Percentiles rank a stretch among this genome's conserved stretches.
Conservation (phyloP, 1,140 invertebrate species). For the Battus philenor region DNA sequence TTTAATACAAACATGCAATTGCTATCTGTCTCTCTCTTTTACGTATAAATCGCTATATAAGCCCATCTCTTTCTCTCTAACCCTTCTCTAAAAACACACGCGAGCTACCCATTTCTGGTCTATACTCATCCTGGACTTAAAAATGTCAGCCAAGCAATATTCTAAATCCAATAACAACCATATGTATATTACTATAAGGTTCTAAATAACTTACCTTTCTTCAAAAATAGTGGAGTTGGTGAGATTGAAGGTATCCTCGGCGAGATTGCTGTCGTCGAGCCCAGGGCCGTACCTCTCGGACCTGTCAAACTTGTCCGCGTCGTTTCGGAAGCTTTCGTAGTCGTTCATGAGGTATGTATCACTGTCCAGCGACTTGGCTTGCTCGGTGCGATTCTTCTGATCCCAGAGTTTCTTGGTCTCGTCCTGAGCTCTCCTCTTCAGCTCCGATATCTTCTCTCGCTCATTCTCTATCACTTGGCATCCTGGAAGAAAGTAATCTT, state of each 20-base stretch:
- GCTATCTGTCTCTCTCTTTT: too few relatives aligned
- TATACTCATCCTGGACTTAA: too few relatives aligned
- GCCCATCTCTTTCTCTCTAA: too few relatives aligned
- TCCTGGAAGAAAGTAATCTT: too few relatives aligned
- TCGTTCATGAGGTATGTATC: slow-evolving; percentile 19
- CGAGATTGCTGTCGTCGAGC: slow-evolving; percentile 39
- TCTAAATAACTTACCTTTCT: slow-evolving; percentile 50
- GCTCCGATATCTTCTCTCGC: slow-evolving; percentile 88
- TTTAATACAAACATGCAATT: too few relatives aligned
- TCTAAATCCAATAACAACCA: too few relatives aligned
- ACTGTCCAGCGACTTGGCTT: slow-evolving; percentile 36
- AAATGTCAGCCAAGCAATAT: background rate
- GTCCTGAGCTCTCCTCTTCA: slow-evolving; percentile 90
- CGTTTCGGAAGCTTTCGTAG: slow-evolving; percentile 13
- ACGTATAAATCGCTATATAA: too few relatives aligned
- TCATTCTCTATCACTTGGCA: slow-evolving; percentile 94
- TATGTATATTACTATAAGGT: too few relatives aligned
- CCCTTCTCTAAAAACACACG: too few relatives aligned
- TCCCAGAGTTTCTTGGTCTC: slow-evolving; percentile 93
- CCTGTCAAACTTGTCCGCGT: slow-evolving; percentile 20
- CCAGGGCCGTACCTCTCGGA: slow-evolving; percentile 20
- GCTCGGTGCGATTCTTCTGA: slow-evolving; percentile 33
- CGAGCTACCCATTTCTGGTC: too few relatives aligned
- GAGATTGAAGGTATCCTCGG: slow-evolving; percentile 45
- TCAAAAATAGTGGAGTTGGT: slow-evolving; percentile 53